Evolutionary conservation across 2,797 vertebrate species (phyloP).

Genomic region (Mustela erminea): DNA sequence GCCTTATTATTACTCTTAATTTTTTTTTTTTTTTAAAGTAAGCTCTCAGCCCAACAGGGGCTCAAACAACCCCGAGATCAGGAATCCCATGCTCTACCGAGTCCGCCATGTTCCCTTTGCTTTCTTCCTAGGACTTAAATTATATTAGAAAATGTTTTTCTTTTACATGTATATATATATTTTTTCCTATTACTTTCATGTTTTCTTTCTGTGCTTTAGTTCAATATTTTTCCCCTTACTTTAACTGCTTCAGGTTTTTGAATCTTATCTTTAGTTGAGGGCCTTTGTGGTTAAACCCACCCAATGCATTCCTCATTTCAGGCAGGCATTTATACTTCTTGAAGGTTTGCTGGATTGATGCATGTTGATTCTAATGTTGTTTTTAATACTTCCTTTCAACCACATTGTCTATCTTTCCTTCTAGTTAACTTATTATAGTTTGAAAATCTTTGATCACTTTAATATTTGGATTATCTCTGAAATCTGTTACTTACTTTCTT

Average conservation of each 20-base stretch:
- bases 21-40: not conserved
- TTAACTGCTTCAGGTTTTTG: not conserved
- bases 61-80: not conserved
- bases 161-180: not conserved
- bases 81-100: not conserved
- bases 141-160: not conserved
- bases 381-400: not conserved
- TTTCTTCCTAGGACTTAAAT: not conserved
- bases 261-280: not conserved
- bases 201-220: not conserved
- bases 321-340: not conserved
- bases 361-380: not conserved
- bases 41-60: not conserved
- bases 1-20: not conserved
- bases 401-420: not conserved
- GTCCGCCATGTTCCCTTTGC: not conserved
- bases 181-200: not conserved
- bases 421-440: not conserved
- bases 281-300: not conserved
- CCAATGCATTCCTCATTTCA: not conserved
- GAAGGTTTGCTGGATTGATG: not conserved
- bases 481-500: not conserved
- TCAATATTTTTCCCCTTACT: not conserved
- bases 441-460: not conserved
- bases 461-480: not conserved